Evolutionary conservation across 2,797 vertebrate genomes (phyloP), one percentile per base, ranked within the genome.

Genomic region (Pangasius macronema): DNA sequence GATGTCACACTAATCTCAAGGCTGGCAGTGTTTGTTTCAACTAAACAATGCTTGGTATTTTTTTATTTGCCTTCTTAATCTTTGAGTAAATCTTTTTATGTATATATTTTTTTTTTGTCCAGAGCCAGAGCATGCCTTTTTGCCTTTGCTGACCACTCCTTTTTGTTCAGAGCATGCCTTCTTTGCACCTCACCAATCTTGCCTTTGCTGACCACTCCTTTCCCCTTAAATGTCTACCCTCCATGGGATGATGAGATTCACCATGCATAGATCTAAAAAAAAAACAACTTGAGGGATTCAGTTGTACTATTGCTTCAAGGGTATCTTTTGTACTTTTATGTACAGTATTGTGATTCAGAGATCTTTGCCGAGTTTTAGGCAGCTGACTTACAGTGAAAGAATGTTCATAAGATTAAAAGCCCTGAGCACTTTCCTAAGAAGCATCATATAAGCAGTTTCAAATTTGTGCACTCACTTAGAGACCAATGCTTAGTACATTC

Each of bases 101-200:
- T 57, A 46, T 67, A n/a, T n/a, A n/a, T n/a, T n/a, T 95, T 95
- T 86, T 90, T 95, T 89, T 95, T 94, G 68, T 84, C 27, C 27
- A n/a, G 94, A 92, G 95, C 95, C 94, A 93, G 96, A 97, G 97
- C 98, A 98, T 98, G 97, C 95, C 96, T 95, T 97, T 95, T 97
- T 96, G 95, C 91, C 93, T 93, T 91, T 91, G 94, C 93, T 94
- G 93, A 94, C 93, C 92, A 94, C 93, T 94, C 91, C 92, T 91
- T 90, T 95, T 93, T 94, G 92, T 95, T 95, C 94, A 93, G 96
- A 97, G 97, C 98, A 98, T 98, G 97, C 96, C 96, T 95, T 96
- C 94, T 97, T 96, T 96, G 96, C 96, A 96, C 97, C 97, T 98
- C 97, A 97, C 97, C 97, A 97, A 97, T 97, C 97, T 97, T 96